Evolutionary conservation across 2,888 invertebrate species (phyloP), one percentile per base, ranked within the genome.

Genomic region (Piscicola geometra): DNA sequence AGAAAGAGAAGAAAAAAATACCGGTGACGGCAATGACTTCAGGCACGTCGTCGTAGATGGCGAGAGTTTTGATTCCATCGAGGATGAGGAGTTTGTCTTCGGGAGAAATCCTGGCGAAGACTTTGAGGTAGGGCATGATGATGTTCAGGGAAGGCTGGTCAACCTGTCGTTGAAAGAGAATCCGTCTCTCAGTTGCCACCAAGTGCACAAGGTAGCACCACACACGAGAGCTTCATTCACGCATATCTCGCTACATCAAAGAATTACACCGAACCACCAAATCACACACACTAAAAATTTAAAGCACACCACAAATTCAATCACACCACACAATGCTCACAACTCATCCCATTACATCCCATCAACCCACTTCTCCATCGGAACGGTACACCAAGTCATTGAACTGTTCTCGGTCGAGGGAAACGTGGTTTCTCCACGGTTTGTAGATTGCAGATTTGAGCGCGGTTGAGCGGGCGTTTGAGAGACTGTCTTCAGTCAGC

Each of bases 401-500:
- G 52, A 73, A 73, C 36, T 73, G 60, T 12, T 60, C 56, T 18
- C 73, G 35, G 32, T 60, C 41, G n/a, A 73, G 25, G 0, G 52
- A 35, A 21, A 73, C 32, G 30, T 60, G 60, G 30, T 60, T 35
- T 41, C 35, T 47, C 25, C 64, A 33, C 1, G 33, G 35, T 21
- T 73, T 64, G 0, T 56, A 64, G 18, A 73, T 73, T 18, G 56
- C 73, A 25, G 52, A 73, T 33, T 73, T 73, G 9, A 35, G 28
- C 15, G 73, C 73, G n/a, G 56, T 64, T 3, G 73, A 73, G 3
- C 64, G 32, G 30, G 73, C 73, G 32, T 52, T 64, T 56, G 50
- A 33, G 21, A 73, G 35, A 35, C 52, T 73, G 64, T 73, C 73
- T 9, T 35, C 64, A 25, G 64, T 1, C 33, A n/a, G 15, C 18